Conservation (phyloP, 2,113 vertebrate genomes). For the Poecile atricapillus region DNA sequence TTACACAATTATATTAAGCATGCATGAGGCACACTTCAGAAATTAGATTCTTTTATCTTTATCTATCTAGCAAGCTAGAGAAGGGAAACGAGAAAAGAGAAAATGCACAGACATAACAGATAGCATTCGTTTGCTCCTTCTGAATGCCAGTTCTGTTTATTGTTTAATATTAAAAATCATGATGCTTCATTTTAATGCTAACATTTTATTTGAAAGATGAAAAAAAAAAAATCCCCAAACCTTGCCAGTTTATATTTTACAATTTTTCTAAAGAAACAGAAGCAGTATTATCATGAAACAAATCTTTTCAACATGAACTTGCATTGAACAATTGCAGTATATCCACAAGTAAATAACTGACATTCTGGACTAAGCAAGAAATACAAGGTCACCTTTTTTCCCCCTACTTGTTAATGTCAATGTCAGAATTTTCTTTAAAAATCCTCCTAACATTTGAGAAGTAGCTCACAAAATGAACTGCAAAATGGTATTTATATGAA, state of each 20-base stretch:
- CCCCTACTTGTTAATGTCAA: slow-evolving; percentile 24
- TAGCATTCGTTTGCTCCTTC: slow-evolving; percentile 44
- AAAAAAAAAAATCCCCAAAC: slow-evolving; percentile 42
- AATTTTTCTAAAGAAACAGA: slow-evolving; percentile 43
- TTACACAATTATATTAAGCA: neutral
- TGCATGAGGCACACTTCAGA: neutral
- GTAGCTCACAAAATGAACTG: slow-evolving; percentile 37
- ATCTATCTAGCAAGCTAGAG: neutral
- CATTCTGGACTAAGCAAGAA: slow-evolving; percentile 38
- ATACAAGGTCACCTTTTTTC: slow-evolving; percentile 17
- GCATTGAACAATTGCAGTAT: slow-evolving; percentile 24
- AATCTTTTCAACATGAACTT: slow-evolving; percentile 31
- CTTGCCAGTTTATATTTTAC: slow-evolving; percentile 51
- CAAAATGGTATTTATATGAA: slow-evolving; percentile 47
- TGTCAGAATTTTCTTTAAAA: slow-evolving; percentile 32
- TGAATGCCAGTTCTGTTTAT: slow-evolving; percentile 45
- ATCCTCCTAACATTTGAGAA: slow-evolving; percentile 49
- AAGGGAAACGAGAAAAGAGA: neutral
- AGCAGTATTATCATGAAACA: slow-evolving; percentile 36
- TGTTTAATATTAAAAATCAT: slow-evolving; percentile 47
- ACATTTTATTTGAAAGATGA: slow-evolving; percentile 75
- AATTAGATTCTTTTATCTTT: slow-evolving; percentile 42
- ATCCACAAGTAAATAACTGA: slow-evolving; percentile 52
- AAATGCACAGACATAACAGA: slow-evolving; percentile 55
- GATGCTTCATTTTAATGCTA: slow-evolving; percentile 53